phyloP scores from a whole-genome alignment of 1,140 invertebrate genomes.

The Hesperophylax magnus region DNA sequence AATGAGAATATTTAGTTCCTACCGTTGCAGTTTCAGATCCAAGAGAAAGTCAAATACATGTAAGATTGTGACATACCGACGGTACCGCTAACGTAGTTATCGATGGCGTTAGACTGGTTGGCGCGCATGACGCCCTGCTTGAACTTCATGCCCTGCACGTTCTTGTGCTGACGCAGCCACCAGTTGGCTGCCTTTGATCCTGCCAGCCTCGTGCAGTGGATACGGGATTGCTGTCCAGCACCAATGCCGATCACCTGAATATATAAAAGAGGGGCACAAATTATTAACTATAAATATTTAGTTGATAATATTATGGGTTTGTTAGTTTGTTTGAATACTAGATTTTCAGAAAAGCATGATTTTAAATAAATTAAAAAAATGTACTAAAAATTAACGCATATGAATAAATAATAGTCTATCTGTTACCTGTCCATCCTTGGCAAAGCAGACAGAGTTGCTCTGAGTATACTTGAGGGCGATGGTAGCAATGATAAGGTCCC shows the following conservation, averaged over 20 bases:
- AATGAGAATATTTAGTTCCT: no score
- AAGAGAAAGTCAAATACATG: no score
- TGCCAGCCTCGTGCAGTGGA: constrained; percentile 97
- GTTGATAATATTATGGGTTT: no score
- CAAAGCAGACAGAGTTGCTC: constrained; percentile 97
- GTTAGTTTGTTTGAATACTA: no score
- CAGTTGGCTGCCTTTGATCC: constrained; percentile 98
- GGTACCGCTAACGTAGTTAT: constrained; percentile 94
- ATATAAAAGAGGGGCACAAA: no score
- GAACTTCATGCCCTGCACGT: constrained; percentile 89
- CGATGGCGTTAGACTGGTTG: constrained; percentile 96
- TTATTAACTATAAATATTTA: no score
- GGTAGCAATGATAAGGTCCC: constrained; percentile 95
- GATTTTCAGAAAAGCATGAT: no score
- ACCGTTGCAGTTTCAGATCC: no score
- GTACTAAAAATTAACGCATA: no score
- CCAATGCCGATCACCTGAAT: constrained; percentile 97
- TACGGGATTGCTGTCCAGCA: constrained; percentile 97
- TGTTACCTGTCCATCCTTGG: constrained; percentile 66
- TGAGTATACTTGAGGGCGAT: constrained; percentile 98
- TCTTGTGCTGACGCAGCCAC: constrained; percentile 97
- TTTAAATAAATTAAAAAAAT: no score
- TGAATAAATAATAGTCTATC: background rate
- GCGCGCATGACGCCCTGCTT: constrained; percentile 91
- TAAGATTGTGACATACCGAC: constrained; percentile 74